These are phyloP conservation scores for Datnioides undecimradiatus DNA, from an alignment of 2,113 vertebrate species.

Conservation along the genomic window DNA sequence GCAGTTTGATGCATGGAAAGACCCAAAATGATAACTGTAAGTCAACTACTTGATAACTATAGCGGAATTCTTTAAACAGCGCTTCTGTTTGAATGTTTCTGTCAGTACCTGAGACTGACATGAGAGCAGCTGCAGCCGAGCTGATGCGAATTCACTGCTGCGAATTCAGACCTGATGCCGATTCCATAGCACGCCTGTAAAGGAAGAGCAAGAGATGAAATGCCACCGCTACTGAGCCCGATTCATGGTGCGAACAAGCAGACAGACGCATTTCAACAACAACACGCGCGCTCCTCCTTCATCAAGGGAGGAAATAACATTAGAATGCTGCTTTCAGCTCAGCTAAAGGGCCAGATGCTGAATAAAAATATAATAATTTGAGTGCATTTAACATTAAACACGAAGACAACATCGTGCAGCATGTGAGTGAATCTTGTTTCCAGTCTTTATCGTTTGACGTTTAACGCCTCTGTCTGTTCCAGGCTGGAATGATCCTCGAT, in stretches of 20 bases:
- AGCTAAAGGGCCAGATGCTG: not conserved
- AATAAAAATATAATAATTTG: not conserved
- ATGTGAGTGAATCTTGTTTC: too few relatives aligned
- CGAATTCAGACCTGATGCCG: not conserved
- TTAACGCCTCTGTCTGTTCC: not conserved
- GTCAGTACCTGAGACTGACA: not conserved
- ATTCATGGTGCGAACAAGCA: not conserved
- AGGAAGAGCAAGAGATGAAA: not conserved
- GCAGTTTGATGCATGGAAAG: too few relatives aligned
- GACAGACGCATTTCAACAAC: not conserved
- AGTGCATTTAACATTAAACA: not conserved
- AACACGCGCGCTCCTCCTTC: not conserved
- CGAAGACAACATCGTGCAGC: not conserved
- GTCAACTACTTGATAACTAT: too few relatives aligned
- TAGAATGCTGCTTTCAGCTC: not conserved
- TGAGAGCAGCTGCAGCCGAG: conserved; percentile 3
- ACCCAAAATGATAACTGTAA: too few relatives aligned
- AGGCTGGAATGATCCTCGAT: conserved; percentile 99
- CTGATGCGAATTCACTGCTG: not conserved
- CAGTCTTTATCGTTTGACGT: not conserved
- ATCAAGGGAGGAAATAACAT: not conserved
- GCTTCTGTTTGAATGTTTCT: too few relatives aligned
- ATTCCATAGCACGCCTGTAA: too few relatives aligned
- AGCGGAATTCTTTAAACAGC: too few relatives aligned
- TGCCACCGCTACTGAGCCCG: conserved; percentile 3